phyloP scores from a whole-genome alignment of 2,888 invertebrate species.

The Seira ritae region DNA sequence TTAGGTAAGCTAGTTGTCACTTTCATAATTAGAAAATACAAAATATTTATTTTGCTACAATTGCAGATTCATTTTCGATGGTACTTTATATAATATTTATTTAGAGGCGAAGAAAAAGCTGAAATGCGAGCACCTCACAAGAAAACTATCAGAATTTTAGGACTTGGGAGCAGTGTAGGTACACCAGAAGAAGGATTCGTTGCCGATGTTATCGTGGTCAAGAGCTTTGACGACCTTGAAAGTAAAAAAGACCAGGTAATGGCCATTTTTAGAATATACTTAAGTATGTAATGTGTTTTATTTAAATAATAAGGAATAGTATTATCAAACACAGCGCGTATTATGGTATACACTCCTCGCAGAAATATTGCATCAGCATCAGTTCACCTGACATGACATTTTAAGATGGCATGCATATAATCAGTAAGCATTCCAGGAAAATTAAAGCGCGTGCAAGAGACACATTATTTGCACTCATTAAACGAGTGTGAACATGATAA shows the following conservation, averaged over 20 bases:
- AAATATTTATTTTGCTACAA: not conserved
- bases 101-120: constrained; percentile 67
- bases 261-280: no score
- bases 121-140: constrained; percentile 46
- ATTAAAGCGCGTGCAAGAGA: no score
- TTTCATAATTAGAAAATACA: not conserved
- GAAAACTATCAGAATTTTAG: constrained; percentile 64
- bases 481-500: no score
- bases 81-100: constrained; percentile 5
- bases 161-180: constrained; percentile 69
- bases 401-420: no score
- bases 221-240: constrained; percentile 66
- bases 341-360: no score
- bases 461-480: no score
- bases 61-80: not conserved
- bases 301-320: no score
- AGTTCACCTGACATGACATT: no score
- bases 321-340: no score
- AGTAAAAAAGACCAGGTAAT: constrained; percentile 58
- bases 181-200: constrained; percentile 68
- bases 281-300: no score
- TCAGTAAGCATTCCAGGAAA: no score
- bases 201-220: constrained; percentile 70
- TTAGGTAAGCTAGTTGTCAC: constrained; percentile 73
- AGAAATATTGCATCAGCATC: no score